Evolutionary conservation across 2,888 invertebrate genomes (phyloP), one percentile per base, ranked within the genome.

Genomic region (Euspilapteryx auroguttella): DNA sequence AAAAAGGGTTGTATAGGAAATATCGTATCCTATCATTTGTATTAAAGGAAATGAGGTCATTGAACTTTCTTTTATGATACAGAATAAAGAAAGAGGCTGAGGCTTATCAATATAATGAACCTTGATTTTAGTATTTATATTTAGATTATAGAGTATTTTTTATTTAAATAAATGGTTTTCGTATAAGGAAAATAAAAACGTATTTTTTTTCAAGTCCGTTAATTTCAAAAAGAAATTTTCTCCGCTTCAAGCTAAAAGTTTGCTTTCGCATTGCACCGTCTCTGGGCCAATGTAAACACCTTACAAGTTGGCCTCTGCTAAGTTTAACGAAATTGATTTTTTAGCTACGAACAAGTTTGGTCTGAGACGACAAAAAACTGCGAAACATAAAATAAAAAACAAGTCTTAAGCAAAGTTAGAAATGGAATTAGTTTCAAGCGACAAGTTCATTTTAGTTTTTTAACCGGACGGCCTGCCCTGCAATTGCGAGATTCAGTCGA

Each of bases 361-460:
- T 41, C 39, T 42, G 46, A 50, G n/a, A n/a, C n/a, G n/a, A n/a
- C n/a, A 57, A 61, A 61, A 56, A 47, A 14, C 47, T 47, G 44
- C 46, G 51, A 55, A 59, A 63, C 58, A 61, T 51, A 51, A 58
- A 66, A 58, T 58, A 31, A 17, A 5, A 28, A 65, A 65, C 65
- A 63, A 68, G 65, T 65, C 56, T 59, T 66, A 66, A 58, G 53
- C 55, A 52, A 68, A 69, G 50, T 69, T 61, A 54, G 59, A 55
- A 69, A 71, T 64, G 55, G 68, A 73, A 73, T 73, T 69, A 73
- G 68, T 73, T 69, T 68, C 46, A 68, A 69, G 58, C 66, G 73
- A 71, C 69, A 73, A 69, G 56, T 71, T 71, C 65, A 73, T 69
- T 73, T 59, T 50, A 61, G 59, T 66, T 71, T 68, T 65, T 71